Percentiles rank a stretch among this genome's conserved stretches.
Evolutionary conservation across 2,113 vertebrate species (phyloP).

Genomic region (Nibea coibor): DNA sequence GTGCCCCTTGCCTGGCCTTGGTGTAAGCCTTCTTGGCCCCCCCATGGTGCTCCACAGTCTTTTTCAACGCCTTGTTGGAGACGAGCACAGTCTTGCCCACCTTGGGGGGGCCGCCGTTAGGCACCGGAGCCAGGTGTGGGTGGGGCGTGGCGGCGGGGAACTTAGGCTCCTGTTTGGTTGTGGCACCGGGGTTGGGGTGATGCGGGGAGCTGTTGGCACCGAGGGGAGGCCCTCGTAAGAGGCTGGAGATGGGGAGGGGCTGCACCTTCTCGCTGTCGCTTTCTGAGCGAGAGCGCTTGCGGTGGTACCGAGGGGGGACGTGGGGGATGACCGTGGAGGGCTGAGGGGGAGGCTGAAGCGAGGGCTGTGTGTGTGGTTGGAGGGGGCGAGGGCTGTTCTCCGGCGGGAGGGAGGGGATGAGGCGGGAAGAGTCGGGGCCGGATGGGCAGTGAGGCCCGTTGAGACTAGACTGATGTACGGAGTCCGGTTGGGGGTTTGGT

Average conservation of each 20-base stretch:
- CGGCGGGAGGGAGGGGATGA: slow-evolving; percentile 87
- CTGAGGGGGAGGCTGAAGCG: slow-evolving; percentile 84
- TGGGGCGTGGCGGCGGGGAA: slow-evolving; percentile 79
- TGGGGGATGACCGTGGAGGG: slow-evolving; percentile 88
- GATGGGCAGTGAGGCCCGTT: slow-evolving; percentile 85
- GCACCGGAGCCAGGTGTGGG: slow-evolving; percentile 91
- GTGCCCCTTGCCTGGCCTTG: slow-evolving; percentile 92
- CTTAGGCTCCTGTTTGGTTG: slow-evolving; percentile 90
- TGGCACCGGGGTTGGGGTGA: slow-evolving; percentile 85
- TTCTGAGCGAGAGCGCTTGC: slow-evolving; percentile 96
- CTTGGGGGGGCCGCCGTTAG: slow-evolving; percentile 94
- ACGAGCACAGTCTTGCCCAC: slow-evolving; percentile 93
- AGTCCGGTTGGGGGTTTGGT: slow-evolving; percentile 77
- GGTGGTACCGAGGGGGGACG: slow-evolving; percentile 88
- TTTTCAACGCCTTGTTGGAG: slow-evolving; percentile 93
- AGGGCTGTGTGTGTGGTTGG: slow-evolving; percentile 65
- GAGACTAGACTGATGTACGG: slow-evolving; percentile 84
- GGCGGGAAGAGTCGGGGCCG: slow-evolving; percentile 78
- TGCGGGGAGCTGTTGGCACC: slow-evolving; percentile 85
- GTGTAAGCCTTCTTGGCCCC: slow-evolving; percentile 94
- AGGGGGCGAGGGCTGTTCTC: slow-evolving; percentile 86
- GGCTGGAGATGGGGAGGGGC: slow-evolving; percentile 95
- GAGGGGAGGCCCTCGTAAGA: slow-evolving; percentile 88
- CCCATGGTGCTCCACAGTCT: slow-evolving; percentile 93
- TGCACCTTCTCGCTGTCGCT: slow-evolving; percentile 98